Conservation (phyloP, 2,888 invertebrate genomes). For the Thumatha senex region DNA sequence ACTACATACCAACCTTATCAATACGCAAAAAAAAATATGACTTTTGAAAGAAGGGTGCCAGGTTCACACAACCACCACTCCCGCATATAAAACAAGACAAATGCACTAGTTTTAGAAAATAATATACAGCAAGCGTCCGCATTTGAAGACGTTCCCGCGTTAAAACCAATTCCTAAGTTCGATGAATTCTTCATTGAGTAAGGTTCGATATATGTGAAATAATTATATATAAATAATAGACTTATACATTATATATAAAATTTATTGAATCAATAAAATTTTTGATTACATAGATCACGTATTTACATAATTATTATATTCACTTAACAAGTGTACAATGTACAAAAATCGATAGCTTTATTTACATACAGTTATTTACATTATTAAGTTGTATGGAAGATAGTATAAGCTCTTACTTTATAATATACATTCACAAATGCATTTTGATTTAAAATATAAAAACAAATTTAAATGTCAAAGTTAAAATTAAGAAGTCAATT, state of each 20-base stretch:
- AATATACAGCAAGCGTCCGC: too few relatives aligned
- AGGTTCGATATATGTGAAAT: too few relatives aligned
- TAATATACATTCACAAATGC: conserved; percentile 33
- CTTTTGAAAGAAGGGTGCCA: too few relatives aligned
- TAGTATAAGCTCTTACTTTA: conserved; percentile 26
- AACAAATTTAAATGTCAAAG: conserved; percentile 5
- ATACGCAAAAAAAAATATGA: too few relatives aligned
- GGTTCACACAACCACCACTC: too few relatives aligned
- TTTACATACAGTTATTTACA: conserved; percentile 44
- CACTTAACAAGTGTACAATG: conserved; percentile 50
- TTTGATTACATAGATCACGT: conserved; percentile 39
- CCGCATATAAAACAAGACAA: too few relatives aligned
- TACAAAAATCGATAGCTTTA: conserved; percentile 45
- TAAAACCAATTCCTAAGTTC: too few relatives aligned
- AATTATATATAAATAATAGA: too few relatives aligned
- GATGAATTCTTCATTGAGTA: too few relatives aligned
- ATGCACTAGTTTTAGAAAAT: too few relatives aligned
- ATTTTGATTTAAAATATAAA: conserved; percentile 14
- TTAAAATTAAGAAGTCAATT: conserved; percentile 1
- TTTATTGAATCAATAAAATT: conserved; percentile 50
- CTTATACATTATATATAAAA: conserved; percentile 39
- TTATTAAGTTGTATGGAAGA: conserved; percentile 37
- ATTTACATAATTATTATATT: conserved; percentile 43
- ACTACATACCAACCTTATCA: too few relatives aligned
- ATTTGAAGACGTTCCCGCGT: too few relatives aligned